phyloP scores from a whole-genome alignment of 2,113 vertebrate species.

The Bos indicus region DNA sequence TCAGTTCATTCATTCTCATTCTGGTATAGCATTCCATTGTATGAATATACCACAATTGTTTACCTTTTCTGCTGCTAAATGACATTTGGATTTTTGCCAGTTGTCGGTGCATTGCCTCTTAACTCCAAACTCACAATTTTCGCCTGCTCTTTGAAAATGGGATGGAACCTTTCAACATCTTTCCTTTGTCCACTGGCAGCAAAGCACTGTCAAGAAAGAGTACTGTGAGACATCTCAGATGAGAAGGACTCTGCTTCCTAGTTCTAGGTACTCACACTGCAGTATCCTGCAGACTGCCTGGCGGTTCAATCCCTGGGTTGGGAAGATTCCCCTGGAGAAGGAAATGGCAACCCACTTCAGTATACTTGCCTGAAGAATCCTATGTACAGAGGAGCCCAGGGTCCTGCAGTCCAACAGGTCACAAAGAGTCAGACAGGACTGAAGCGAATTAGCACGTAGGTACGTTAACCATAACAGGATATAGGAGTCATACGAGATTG shows the following conservation, averaged over 20 bases:
- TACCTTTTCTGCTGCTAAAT: neutral
- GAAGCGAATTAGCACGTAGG: accelerated
- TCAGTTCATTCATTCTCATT: neutral
- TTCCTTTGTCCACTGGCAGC: neutral
- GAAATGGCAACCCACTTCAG: neutral
- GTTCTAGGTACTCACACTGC: neutral
- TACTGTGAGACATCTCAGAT: neutral
- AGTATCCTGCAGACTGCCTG: neutral
- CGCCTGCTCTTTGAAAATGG: neutral
- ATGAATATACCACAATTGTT: neutral
- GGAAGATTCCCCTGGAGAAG: neutral
- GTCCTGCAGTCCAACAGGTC: neutral
- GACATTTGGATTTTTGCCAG: neutral
- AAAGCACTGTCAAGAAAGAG: neutral
- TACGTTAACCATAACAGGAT: neutral
- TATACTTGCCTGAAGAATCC: neutral
- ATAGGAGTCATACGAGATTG: neutral
- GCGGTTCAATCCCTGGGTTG: neutral
- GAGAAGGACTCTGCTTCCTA: neutral
- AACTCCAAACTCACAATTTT: neutral
- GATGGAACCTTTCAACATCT: neutral
- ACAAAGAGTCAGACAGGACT: neutral
- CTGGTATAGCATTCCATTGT: neutral
- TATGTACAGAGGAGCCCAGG: neutral
- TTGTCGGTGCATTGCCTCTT: neutral